Evolutionary conservation across 2,113 vertebrate genomes (phyloP), one percentile per base, ranked within the genome.

Genomic region (Tachysurus vachellii): DNA sequence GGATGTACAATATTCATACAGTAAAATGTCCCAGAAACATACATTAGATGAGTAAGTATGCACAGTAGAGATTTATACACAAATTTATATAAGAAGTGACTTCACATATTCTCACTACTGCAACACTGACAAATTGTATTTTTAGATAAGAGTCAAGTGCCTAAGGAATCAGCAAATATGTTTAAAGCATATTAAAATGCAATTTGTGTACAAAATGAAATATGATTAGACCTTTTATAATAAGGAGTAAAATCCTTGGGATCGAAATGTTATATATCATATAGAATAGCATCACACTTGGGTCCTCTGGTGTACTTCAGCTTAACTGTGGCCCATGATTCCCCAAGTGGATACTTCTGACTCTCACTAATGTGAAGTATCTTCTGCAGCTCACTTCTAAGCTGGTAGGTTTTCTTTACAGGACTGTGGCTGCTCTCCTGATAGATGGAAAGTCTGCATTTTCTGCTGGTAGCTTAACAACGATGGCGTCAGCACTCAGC

Each of bases 381-480:
- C 47, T 77, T 16, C 70, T 71, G 70, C 31, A 71, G 26, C 23
- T 76, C 73, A 14, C 12, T 53, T 77, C 47, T 77, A 53, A 80
- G 54, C 53, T 79, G 53, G 53, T 19, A 79, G 53, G 16, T 79
- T n/a, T 56, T 79, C n/a, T 23, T 76, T 16, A n/a, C 4, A n/a
- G 44, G 44, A 2, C 23, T 50, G 13, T 76, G 73, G 13, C 14
- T 76, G 21, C 21, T 76, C 73, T 56, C 44, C 26, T 77, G 26
- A 28, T 77, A 28, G 13, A 77, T 28, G 50, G 16, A 53, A 53
- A 79, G 21, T 50, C 3, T 75, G 44, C 23, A 10, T 75, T 50
- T 75, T 75, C 42, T 77, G 44, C 75, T 77, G n/a, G 54, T 54
- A 77, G 13, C 75, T 77, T 28, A n/a, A 77, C 14, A 77, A 28